phyloP scores from a whole-genome alignment of 1,140 invertebrate species.

The Hycleus phaleratus region DNA sequence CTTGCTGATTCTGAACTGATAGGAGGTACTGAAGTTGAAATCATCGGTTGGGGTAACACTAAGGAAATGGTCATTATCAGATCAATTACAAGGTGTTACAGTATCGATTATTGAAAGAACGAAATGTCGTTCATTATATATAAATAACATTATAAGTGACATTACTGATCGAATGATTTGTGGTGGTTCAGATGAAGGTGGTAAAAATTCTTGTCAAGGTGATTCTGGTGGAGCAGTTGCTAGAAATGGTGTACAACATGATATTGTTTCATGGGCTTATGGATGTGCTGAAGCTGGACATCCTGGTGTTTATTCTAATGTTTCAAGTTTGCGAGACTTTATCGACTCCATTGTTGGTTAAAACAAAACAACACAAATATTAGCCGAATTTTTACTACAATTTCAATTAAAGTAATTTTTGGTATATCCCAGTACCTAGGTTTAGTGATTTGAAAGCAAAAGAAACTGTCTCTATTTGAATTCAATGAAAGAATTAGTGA shows the following conservation, averaged over 20 bases:
- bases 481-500: no score
- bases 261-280: constrained; percentile 51
- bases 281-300: constrained; percentile 50
- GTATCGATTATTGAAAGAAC: constrained; percentile 25
- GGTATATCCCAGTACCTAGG: no score
- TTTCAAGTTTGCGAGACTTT: constrained; percentile 45
- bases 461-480: no score
- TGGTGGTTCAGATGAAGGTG: no score
- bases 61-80: neutral
- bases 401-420: no score
- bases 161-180: no score
- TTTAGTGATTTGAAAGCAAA: no score
- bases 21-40: neutral
- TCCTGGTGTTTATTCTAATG: constrained; percentile 57
- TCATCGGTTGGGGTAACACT: neutral
- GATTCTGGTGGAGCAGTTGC: constrained; percentile 16
- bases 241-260: constrained; percentile 43
- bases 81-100: constrained; percentile 18
- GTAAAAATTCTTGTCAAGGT: neutral
- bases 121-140: neutral
- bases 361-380: neutral
- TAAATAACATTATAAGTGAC: no score
- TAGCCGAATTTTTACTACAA: neutral
- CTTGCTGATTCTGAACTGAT: neutral
- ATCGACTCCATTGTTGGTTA: constrained; percentile 26